Percentiles rank a stretch among this genome's conserved stretches.
Conservation (phyloP, 2,888 invertebrate genomes). For the Synanthedon myopaeformis region DNA sequence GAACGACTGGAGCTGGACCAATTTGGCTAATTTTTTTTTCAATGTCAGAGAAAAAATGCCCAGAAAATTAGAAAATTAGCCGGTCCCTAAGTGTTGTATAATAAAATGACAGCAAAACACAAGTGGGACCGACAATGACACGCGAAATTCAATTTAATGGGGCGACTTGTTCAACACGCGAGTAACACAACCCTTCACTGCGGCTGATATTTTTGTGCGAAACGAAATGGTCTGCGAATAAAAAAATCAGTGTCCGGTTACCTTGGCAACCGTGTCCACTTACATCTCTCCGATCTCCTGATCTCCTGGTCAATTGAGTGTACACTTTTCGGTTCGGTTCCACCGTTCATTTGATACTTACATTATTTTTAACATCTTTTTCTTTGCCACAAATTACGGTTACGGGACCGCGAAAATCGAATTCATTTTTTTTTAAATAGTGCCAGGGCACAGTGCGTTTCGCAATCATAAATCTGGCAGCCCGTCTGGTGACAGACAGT, state of each 20-base stretch:
- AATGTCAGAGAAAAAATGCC: too few relatives aligned
- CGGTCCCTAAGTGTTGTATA: too few relatives aligned
- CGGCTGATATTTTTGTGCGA: conserved; percentile 27
- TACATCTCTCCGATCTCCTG: conserved; percentile 39
- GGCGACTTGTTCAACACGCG: conserved; percentile 18
- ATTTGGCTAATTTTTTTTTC: too few relatives aligned
- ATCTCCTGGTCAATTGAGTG: conserved; percentile 61
- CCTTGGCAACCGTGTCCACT: conserved; percentile 38
- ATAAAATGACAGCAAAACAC: too few relatives aligned
- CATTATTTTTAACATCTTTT: background rate
- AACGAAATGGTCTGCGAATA: conserved; percentile 42
- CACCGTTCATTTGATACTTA: background rate
- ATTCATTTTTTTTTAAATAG: too few relatives aligned
- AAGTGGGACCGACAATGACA: background rate
- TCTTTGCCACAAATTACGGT: background rate
- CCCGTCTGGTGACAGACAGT: too few relatives aligned
- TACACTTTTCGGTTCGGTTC: conserved; percentile 27
- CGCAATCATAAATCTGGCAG: too few relatives aligned
- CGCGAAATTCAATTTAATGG: background rate
- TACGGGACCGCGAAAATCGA: too few relatives aligned
- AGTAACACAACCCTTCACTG: conserved; percentile 34
- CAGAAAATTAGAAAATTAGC: too few relatives aligned
- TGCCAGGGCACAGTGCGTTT: too few relatives aligned
- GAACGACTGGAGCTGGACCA: too few relatives aligned
- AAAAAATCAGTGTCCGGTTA: conserved; percentile 50